These are phyloP conservation scores for Crepidodera aurea DNA, from an alignment of 2,888 invertebrate species.

Conservation along the genomic window DNA sequence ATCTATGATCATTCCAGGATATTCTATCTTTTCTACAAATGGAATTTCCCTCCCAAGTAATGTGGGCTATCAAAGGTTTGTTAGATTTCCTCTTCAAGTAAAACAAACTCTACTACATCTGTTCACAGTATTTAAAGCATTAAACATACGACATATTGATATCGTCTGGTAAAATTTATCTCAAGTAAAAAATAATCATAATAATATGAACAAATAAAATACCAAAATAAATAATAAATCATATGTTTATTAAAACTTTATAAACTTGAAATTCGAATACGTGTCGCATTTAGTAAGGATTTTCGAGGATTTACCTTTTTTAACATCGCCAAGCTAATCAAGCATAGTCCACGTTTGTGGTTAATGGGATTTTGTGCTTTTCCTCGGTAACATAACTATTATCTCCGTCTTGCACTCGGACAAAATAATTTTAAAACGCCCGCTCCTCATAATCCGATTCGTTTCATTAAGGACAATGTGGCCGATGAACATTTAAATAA, in stretches of 20 bases:
- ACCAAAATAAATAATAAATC: not conserved
- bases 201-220: no score
- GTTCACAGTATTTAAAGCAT: no score
- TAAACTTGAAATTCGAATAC: not conserved
- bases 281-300: constrained; percentile 7
- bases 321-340: constrained; percentile 15
- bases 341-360: constrained; percentile 13
- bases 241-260: constrained; percentile 1
- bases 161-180: no score
- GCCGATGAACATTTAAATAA: constrained; percentile 2
- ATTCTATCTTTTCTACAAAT: no score
- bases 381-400: constrained; percentile 14
- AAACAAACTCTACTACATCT: no score
- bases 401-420: constrained; percentile 15
- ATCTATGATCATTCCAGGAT: no score
- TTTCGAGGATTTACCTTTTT: constrained; percentile 12
- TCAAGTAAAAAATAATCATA: no score
- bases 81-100: no score
- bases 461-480: constrained; percentile 5
- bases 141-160: no score
- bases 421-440: constrained; percentile 3
- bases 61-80: no score
- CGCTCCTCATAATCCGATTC: not conserved
- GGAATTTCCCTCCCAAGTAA: no score
- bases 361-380: constrained; percentile 15